Percentiles rank a stretch among this genome's conserved stretches.
Evolutionary conservation across 2,888 invertebrate species (phyloP).

Genomic region (Euplexia lucipara): DNA sequence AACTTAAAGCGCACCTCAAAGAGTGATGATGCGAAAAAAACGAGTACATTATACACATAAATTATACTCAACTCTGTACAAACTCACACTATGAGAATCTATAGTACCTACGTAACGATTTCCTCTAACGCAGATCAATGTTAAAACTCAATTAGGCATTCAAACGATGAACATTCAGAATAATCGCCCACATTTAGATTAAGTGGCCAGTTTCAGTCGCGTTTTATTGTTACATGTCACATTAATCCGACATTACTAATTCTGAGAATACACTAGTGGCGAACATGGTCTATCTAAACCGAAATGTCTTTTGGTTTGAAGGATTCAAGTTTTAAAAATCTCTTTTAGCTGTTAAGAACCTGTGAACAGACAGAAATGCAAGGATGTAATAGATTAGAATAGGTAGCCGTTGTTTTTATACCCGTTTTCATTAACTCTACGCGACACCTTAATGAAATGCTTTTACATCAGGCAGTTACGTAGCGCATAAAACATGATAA

Average conservation of each 20-base stretch:
- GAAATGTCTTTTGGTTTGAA: conserved; percentile 19
- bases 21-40: too few relatives aligned
- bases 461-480: too few relatives aligned
- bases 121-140: conserved; percentile 41
- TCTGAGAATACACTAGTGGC: conserved; percentile 47
- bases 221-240: conserved; percentile 60
- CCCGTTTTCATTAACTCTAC: too few relatives aligned
- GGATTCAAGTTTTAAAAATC: conserved; percentile 12
- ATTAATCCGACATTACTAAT: conserved; percentile 59
- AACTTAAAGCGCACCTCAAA: background rate
- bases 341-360: conserved; percentile 9
- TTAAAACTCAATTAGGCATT: conserved; percentile 52
- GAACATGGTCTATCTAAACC: conserved; percentile 11
- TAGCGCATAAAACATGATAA: too few relatives aligned
- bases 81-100: background rate
- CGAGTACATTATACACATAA: too few relatives aligned
- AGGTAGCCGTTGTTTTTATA: background rate
- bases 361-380: conserved; percentile 9
- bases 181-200: conserved; percentile 62
- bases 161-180: conserved; percentile 52
- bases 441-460: too few relatives aligned
- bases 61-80: background rate
- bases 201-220: conserved; percentile 59
- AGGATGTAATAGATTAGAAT: too few relatives aligned
- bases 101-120: background rate